phyloP scores from a whole-genome alignment of 2,888 invertebrate genomes.

The Sinodicranocentrus sp. region DNA sequence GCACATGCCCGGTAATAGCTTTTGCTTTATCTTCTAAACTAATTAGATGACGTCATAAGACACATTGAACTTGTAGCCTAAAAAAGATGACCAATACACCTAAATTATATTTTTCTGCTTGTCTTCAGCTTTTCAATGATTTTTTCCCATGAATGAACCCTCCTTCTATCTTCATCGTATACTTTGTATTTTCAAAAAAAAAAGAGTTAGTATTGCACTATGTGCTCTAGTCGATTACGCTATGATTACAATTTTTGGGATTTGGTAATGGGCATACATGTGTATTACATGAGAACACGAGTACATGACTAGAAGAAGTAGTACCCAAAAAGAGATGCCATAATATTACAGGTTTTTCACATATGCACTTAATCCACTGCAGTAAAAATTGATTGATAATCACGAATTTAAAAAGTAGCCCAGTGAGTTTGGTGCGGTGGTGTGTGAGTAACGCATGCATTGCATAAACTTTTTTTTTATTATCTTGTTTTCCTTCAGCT shows the following conservation, averaged over 20 bases:
- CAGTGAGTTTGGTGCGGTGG: background rate
- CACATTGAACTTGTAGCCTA: constrained; percentile 35
- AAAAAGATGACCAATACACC: background rate
- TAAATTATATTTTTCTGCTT: background rate
- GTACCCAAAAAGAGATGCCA: background rate
- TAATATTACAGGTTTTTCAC: constrained; percentile 36
- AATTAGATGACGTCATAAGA: constrained; percentile 6
- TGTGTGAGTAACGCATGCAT: constrained; percentile 1
- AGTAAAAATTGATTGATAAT: constrained; percentile 59
- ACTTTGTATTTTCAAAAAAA: background rate
- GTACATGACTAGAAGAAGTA: constrained; percentile 4
- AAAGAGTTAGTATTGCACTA: background rate
- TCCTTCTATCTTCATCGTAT: background rate
- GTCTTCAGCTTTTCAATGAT: background rate
- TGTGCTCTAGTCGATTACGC: background rate
- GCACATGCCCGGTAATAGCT: background rate
- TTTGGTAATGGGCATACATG: constrained; percentile 10
- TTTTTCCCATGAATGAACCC: constrained; percentile 11
- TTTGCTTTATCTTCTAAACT: background rate
- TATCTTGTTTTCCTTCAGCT: background rate
- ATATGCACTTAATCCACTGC: background rate
- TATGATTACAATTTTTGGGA: constrained; percentile 1
- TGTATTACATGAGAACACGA: constrained; percentile 16
- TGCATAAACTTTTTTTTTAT: background rate
- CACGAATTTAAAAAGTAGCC: constrained; percentile 42